A percentile compares a stretch with the other conserved stretches of the same genome.
Evolutionary conservation across 2,113 vertebrate species (phyloP).

Genomic region (Typhlomys cinereus): DNA sequence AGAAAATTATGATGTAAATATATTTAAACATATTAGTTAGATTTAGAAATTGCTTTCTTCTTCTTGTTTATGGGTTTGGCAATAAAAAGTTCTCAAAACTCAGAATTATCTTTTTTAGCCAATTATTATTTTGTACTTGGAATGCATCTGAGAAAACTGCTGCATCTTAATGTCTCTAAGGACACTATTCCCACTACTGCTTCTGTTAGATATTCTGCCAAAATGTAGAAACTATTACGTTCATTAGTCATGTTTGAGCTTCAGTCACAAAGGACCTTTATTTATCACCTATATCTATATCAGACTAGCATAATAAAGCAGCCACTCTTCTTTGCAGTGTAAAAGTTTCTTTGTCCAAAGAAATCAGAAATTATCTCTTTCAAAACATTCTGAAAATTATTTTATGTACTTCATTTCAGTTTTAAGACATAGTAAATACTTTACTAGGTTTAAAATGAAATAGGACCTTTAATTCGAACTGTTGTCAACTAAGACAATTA

Average conservation of each 20-base stretch:
- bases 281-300: neutral
- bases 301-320: neutral
- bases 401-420: neutral
- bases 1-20: neutral
- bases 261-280: neutral
- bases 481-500: neutral
- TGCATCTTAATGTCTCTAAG: neutral
- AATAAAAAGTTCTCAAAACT: neutral
- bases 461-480: neutral
- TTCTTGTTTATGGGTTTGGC: neutral
- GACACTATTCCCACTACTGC: neutral
- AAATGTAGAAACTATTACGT: neutral
- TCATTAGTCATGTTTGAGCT: neutral
- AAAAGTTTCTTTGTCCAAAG: neutral
- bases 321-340: neutral
- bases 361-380: neutral
- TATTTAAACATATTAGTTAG: neutral
- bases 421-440: neutral
- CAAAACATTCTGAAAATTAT: neutral
- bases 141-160: neutral
- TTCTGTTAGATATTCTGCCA: slow-evolving; percentile 20
- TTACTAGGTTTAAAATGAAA: neutral
- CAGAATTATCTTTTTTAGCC: neutral
- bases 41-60: neutral
- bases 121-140: neutral